Percentiles rank a stretch among this genome's conserved stretches.
These are phyloP conservation scores for Solenopsis invicta DNA, from an alignment of 1,140 invertebrate genomes.

Conservation along the genomic window DNA sequence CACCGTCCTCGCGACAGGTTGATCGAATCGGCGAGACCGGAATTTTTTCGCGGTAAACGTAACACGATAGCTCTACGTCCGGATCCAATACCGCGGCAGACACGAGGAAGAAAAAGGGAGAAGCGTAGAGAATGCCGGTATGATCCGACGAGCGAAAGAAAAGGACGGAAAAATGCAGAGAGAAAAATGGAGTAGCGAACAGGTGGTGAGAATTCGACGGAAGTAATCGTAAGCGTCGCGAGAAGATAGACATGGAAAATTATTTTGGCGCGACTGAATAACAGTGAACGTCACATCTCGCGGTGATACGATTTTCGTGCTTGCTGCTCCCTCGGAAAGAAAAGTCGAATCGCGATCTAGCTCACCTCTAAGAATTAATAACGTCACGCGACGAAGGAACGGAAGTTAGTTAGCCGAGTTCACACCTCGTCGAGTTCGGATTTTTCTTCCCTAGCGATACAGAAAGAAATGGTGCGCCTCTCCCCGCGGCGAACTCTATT, in stretches of 20 bases:
- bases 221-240: slow-evolving; percentile 39
- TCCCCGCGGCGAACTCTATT: slow-evolving; percentile 22
- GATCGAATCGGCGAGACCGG: slow-evolving; percentile 49
- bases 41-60: slow-evolving; percentile 69
- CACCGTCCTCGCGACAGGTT: slow-evolving; percentile 14
- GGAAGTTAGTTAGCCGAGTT: slow-evolving; percentile 29
- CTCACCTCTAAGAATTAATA: not conserved
- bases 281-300: not conserved
- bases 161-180: not conserved
- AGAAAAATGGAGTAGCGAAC: slow-evolving; percentile 5
- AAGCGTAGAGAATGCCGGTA: slow-evolving; percentile 26
- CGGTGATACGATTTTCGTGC: not conserved
- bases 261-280: not conserved
- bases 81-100: slow-evolving; percentile 67
- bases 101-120: slow-evolving; percentile 23
- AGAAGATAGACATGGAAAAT: slow-evolving; percentile 54
- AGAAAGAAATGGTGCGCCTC: not conserved
- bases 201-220: not conserved
- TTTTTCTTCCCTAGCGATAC: slow-evolving; percentile 25
- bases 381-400: not conserved
- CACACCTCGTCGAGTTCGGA: not conserved
- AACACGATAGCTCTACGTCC: slow-evolving; percentile 68
- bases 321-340: not conserved
- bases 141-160: slow-evolving; percentile 33
- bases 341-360: slow-evolving; percentile 29